A percentile compares a stretch with the other conserved stretches of the same genome.
Evolutionary conservation across 2,888 invertebrate genomes (phyloP).

Genomic region (Ormia ochracea): DNA sequence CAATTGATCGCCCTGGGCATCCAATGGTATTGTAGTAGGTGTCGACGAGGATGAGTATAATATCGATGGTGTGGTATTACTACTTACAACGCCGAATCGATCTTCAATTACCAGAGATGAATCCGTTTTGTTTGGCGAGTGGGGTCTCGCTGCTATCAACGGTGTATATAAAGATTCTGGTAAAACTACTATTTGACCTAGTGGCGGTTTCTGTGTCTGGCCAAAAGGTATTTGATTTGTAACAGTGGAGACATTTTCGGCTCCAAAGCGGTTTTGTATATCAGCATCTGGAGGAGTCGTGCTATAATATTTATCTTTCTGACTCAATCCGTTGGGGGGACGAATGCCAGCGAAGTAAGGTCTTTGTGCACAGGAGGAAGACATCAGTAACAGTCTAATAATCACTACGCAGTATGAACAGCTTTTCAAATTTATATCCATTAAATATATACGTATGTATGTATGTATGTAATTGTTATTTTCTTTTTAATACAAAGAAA

Average conservation of each 20-base stretch:
- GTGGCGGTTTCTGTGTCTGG: conserved; percentile 59
- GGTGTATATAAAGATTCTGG: conserved; percentile 41
- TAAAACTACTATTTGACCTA: conserved; percentile 49
- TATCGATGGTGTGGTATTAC: conserved; percentile 14
- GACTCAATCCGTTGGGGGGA: conserved; percentile 79
- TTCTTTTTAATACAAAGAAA: neutral
- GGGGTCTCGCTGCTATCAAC: neutral
- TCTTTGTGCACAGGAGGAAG: conserved; percentile 77
- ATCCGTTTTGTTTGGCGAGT: neutral
- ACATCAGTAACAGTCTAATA: conserved; percentile 19
- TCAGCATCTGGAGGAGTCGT: conserved; percentile 63
- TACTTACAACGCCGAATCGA: conserved; percentile 12
- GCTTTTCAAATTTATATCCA: conserved; percentile 24
- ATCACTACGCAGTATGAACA: conserved; percentile 1
- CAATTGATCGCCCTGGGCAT: conserved; percentile 82
- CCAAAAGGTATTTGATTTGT: conserved; percentile 52
- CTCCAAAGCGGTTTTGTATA: conserved; percentile 78
- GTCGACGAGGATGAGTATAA: neutral
- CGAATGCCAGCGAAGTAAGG: conserved; percentile 81
- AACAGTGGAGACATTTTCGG: conserved; percentile 65
- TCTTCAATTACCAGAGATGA: conserved; percentile 25
- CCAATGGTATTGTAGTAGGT: conserved; percentile 78
- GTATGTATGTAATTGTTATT: no score
- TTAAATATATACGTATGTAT: neutral
- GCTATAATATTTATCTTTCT: conserved; percentile 78